Conservation (phyloP, 2,113 vertebrate species). For the Eolophus roseicapilla region DNA sequence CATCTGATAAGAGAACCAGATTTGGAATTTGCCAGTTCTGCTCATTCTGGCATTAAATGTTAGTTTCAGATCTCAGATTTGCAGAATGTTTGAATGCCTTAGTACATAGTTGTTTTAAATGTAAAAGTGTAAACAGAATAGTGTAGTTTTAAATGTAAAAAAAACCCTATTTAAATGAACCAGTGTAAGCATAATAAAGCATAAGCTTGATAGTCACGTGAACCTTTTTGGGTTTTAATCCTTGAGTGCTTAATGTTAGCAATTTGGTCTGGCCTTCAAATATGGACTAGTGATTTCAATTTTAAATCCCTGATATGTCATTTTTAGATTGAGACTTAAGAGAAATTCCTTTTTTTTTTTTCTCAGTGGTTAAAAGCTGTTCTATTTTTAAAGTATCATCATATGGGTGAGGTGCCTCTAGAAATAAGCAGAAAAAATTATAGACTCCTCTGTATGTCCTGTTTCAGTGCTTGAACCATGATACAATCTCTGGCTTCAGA, state of each 20-base stretch:
- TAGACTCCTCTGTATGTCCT: neutral
- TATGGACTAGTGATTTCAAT: neutral
- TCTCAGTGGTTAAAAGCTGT: neutral
- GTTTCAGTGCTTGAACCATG: neutral
- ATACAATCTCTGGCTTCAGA: neutral
- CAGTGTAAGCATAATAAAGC: neutral
- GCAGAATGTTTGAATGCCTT: neutral
- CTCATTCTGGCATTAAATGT: neutral
- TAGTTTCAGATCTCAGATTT: neutral
- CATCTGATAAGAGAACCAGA: neutral
- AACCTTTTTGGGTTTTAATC: neutral
- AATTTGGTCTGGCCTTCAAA: neutral
- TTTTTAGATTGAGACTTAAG: neutral
- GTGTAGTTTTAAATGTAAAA: neutral
- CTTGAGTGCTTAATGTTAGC: neutral
- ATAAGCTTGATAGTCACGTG: neutral
- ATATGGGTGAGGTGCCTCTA: neutral
- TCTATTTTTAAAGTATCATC: neutral
- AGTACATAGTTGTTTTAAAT: neutral
- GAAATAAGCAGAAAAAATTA: neutral
- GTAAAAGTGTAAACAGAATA: neutral
- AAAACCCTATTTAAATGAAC: neutral
- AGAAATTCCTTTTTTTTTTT: neutral
- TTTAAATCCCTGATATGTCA: neutral
- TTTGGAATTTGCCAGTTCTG: neutral